Evolutionary conservation across 2,888 invertebrate species (phyloP), one percentile per base, ranked within the genome.

Genomic region (Diarsia rubi): DNA sequence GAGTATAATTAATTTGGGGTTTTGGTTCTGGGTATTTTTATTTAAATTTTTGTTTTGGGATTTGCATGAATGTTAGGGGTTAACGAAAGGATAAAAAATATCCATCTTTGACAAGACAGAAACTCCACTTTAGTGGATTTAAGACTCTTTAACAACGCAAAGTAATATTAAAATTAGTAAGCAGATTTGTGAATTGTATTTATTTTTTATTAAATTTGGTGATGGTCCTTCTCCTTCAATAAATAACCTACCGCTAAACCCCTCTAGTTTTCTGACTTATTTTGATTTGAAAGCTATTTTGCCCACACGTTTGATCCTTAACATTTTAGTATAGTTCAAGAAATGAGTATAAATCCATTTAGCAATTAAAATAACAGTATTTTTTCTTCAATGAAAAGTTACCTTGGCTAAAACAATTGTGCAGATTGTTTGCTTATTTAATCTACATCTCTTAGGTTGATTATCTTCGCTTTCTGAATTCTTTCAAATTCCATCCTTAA

Each of bases 201-300:
- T 37, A 68, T 62, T 62, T 62, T 60, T 60, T 1, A 42, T n/a
- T 62, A 69, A 64, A 77, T 67, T 73, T 59, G 83, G 79, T 81
- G 83, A 59, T 73, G 81, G 81, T 78, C 52, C 62, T 78, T 27
- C 0, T 78, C 79, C 79, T 63, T 19, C 9, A 19, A 27, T 77
- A 60, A 68, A 75, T 14, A 49, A 16, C 21, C 21, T 16, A 49
- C 24, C 11, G 47, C 14, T 60, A 68, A 78, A 47, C 31, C 63
- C 11, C 24, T 57, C 21, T 6, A 54, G 24, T 44, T 42, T 69
- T 68, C 24, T 60, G 62, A 57, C 3, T 49, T 49, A 75, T 24
- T 75, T 52, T 11, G 3, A 77, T 76, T 52, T 27, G 8, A 68
- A 21, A 24, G 27, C 37, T 8, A 31, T 57, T 63, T 76, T 27